Evolutionary conservation across 1,140 invertebrate species (phyloP).

Genomic region (Stegodyphus dumicola): DNA sequence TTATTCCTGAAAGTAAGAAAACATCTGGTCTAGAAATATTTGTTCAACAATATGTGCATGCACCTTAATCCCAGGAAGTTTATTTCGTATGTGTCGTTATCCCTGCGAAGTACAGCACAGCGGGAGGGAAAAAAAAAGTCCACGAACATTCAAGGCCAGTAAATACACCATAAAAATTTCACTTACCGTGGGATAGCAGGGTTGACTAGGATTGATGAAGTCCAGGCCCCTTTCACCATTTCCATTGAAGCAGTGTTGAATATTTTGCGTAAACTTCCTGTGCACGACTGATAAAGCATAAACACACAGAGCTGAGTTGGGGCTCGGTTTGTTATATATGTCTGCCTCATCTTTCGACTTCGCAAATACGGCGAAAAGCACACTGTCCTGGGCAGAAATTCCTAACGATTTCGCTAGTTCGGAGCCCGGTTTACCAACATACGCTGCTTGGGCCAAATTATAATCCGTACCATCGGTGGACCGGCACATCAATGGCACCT

Average conservation of each 20-base stretch:
- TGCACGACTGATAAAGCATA: conserved; percentile 93
- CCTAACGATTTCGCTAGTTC: conserved; percentile 87
- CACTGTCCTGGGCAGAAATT: conserved; percentile 91
- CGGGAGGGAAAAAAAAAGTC: no score
- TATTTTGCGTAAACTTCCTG: conserved; percentile 96
- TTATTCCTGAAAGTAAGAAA: no score
- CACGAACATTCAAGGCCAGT: neutral
- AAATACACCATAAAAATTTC: neutral
- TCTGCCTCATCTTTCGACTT: conserved; percentile 73
- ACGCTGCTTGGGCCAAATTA: conserved; percentile 93
- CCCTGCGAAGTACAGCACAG: no score
- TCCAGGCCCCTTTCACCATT: conserved; percentile 87
- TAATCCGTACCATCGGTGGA: conserved; percentile 78
- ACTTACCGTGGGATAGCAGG: conserved; percentile 85
- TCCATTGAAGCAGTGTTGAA: conserved; percentile 94
- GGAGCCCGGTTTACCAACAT: conserved; percentile 90
- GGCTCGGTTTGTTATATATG: conserved; percentile 71
- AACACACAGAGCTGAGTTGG: conserved; percentile 87
- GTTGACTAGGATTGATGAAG: conserved; percentile 88
- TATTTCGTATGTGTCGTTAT: no score
- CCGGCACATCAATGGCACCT: conserved; percentile 75
- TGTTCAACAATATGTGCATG: no score
- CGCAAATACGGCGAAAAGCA: conserved; percentile 93
- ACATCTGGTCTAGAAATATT: no score
- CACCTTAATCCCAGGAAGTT: no score